Percentiles rank a stretch among this genome's conserved stretches.
Conservation (phyloP, 1,140 invertebrate species). For the Periplaneta americana region DNA sequence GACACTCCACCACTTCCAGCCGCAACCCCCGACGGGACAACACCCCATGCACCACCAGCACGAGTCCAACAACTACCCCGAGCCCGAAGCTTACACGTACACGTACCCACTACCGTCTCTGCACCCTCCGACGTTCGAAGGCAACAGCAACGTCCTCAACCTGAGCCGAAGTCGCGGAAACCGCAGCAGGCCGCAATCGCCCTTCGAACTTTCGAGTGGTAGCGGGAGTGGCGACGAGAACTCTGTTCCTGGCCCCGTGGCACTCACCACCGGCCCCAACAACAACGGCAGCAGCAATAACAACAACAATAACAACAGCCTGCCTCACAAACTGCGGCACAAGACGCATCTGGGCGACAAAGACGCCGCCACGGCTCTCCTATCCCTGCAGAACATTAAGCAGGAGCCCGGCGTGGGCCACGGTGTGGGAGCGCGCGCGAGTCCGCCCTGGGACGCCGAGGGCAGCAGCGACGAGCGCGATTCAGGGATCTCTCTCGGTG, state of each 20-base stretch:
- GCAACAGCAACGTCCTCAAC: slow-evolving; percentile 28
- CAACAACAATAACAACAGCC: slow-evolving; percentile 46
- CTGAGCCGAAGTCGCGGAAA: slow-evolving; percentile 26
- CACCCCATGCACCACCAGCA: slow-evolving; percentile 34
- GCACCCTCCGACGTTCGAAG: slow-evolving; percentile 26
- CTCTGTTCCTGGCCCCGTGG: slow-evolving; percentile 40
- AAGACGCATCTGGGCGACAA: slow-evolving; percentile 87
- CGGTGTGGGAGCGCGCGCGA: slow-evolving; percentile 52
- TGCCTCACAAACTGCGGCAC: slow-evolving; percentile 86
- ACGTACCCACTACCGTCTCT: slow-evolving; percentile 27
- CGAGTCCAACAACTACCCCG: slow-evolving; percentile 26
- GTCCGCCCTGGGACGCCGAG: slow-evolving; percentile 76
- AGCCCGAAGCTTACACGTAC: slow-evolving; percentile 23
- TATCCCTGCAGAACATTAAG: slow-evolving; percentile 63
- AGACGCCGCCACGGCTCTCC: slow-evolving; percentile 65
- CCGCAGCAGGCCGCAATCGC: slow-evolving; percentile 49
- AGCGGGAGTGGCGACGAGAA: slow-evolving; percentile 59
- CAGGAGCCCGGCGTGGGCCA: slow-evolving; percentile 53
- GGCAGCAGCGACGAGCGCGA: slow-evolving; percentile 83
- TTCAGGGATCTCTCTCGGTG: slow-evolving; percentile 77
- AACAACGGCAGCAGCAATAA: slow-evolving; percentile 45
- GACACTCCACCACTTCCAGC: slow-evolving; percentile 33
- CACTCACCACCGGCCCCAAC: slow-evolving; percentile 28
- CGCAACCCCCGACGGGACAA: slow-evolving; percentile 42
- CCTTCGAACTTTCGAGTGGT: slow-evolving; percentile 63